A percentile compares a stretch with the other conserved stretches of the same genome.
Evolutionary conservation across 2,797 vertebrate species (phyloP).

Genomic region (Diplodus puntazzo): DNA sequence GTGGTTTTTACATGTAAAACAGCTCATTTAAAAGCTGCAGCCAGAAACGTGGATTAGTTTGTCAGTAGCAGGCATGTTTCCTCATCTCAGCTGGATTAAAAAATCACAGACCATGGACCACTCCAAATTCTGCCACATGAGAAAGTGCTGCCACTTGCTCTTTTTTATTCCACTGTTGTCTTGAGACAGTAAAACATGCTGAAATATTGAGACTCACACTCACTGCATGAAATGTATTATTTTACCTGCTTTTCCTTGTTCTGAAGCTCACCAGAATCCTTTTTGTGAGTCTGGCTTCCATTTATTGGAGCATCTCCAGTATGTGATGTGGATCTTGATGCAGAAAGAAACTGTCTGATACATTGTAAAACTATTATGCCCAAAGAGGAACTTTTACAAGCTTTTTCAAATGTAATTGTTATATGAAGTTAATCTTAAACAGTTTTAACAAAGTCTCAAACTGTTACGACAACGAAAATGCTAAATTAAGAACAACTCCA

Average conservation of each 20-base stretch:
- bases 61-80: slow-evolving; percentile 7
- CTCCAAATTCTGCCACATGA: not conserved
- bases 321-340: slow-evolving; percentile 8
- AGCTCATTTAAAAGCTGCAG: slow-evolving; percentile 24
- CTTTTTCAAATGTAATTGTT: not conserved
- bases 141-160: slow-evolving; percentile 6
- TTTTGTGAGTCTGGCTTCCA: not conserved
- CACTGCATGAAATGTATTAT: not conserved
- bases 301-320: slow-evolving; percentile 1
- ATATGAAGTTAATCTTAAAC: not conserved
- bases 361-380: not conserved
- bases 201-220: not conserved
- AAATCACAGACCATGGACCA: slow-evolving; percentile 9
- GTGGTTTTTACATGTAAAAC: slow-evolving; percentile 31
- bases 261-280: not conserved
- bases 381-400: not conserved
- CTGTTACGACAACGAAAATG: not conserved
- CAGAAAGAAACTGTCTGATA: not conserved
- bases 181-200: not conserved
- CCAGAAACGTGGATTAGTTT: slow-evolving; percentile 29
- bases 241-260: not conserved
- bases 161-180: not conserved
- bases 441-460: not conserved
- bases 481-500: not conserved
- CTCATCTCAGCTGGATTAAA: slow-evolving; percentile 33